Percentiles rank a stretch among this genome's conserved stretches.
phyloP scores from a whole-genome alignment of 2,113 vertebrate species.

The Panurus biarmicus region DNA sequence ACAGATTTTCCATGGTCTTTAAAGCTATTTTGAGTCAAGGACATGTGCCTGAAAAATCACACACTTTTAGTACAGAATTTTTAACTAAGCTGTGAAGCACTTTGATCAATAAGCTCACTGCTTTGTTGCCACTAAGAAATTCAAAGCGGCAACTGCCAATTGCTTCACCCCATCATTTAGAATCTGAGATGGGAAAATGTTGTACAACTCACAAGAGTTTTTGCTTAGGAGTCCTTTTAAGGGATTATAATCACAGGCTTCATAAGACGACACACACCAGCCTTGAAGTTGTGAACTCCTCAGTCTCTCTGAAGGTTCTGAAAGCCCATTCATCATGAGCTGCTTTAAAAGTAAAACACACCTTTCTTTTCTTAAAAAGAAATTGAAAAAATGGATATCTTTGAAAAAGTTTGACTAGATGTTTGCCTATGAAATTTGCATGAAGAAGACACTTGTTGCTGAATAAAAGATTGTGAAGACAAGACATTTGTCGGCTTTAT shows the following conservation, averaged over 20 bases:
- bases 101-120: not conserved
- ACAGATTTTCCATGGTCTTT: not conserved
- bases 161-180: not conserved
- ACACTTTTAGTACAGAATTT: not conserved
- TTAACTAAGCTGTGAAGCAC: not conserved
- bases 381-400: not conserved
- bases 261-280: not conserved
- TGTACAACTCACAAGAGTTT: not conserved
- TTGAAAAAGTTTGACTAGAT: constrained; percentile 5
- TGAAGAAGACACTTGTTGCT: not conserved
- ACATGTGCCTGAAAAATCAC: not conserved
- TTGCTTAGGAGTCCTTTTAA: not conserved
- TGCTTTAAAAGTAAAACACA: constrained; percentile 9
- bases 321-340: not conserved
- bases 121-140: not conserved
- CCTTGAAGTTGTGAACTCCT: not conserved
- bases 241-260: not conserved
- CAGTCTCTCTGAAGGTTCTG: not conserved
- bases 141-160: not conserved
- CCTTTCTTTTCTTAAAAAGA: not conserved
- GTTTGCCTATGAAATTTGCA: not conserved
- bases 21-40: not conserved
- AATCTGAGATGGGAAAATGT: not conserved
- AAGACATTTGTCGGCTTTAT: not conserved
- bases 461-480: not conserved